phyloP scores from a whole-genome alignment of 2,113 vertebrate genomes.

The Passer montanus region DNA sequence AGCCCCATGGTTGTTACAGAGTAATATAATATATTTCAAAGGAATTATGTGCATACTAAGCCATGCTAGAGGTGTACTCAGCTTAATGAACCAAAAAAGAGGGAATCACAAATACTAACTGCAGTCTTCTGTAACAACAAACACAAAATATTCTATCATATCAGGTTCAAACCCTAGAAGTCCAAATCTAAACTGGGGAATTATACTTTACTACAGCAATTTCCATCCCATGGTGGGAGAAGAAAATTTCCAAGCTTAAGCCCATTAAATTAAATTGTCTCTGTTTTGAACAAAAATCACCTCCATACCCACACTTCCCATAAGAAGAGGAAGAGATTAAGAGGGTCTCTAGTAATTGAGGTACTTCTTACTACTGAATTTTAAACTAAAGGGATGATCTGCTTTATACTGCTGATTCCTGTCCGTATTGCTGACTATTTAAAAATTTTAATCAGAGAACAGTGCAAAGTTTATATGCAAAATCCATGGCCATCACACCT shows the following conservation, averaged over 20 bases:
- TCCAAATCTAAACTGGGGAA: neutral
- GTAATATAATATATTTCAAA: neutral
- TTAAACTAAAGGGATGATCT: neutral
- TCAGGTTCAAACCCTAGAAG: neutral
- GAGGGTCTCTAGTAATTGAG: neutral
- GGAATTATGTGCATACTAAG: neutral
- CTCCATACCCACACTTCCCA: neutral
- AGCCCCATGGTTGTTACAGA: neutral
- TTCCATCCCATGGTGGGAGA: neutral
- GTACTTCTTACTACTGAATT: neutral
- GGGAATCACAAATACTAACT: neutral
- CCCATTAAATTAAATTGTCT: neutral
- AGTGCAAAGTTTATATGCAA: neutral
- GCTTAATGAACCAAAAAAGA: neutral
- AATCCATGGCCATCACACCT: neutral
- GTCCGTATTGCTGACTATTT: neutral
- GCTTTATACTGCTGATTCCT: neutral
- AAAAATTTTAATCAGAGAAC: neutral
- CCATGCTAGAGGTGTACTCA: neutral
- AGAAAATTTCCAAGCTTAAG: neutral
- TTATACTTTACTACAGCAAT: neutral
- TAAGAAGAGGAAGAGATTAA: neutral
- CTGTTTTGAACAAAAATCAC: neutral
- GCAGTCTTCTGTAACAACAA: neutral
- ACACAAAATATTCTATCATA: neutral